Conservation (phyloP, 2,888 invertebrate genomes). For the Iphiclides podalirius region DNA sequence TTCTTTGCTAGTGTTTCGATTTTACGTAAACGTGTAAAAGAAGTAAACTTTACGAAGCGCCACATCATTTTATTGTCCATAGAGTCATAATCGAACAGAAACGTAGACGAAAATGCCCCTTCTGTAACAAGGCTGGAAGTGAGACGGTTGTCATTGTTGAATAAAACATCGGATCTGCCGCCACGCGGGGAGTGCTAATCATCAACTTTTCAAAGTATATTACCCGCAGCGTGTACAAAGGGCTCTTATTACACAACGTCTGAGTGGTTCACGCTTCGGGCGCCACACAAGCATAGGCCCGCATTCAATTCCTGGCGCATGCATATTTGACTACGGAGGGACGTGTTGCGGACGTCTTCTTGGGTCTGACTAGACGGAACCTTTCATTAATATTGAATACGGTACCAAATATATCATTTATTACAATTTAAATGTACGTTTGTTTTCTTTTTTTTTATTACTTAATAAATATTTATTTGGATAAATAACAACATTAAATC, state of each 20-base stretch:
- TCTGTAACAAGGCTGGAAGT: no score
- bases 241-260: constrained; percentile 15
- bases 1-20: no score
- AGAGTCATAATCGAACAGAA: background rate
- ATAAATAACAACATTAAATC: no score
- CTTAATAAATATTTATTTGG: no score
- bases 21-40: no score
- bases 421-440: background rate
- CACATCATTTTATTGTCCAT: no score
- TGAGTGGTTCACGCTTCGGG: constrained; percentile 19
- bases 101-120: background rate
- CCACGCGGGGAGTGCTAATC: constrained; percentile 17
- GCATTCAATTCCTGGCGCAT: constrained; percentile 33
- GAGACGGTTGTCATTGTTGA: constrained; percentile 9
- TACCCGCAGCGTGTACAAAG: constrained; percentile 18
- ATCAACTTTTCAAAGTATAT: constrained; percentile 23
- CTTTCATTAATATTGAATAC: constrained; percentile 7
- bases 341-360: constrained; percentile 14
- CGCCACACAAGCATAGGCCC: constrained; percentile 17
- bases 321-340: constrained; percentile 35
- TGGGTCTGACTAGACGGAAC: constrained; percentile 7
- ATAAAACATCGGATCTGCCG: background rate
- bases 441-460: no score
- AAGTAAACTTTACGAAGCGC: no score
- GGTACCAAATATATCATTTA: background rate